Base-by-base conservation (phyloP, 2,888 invertebrate genomes). In the Itoplectis maculator region DNA sequence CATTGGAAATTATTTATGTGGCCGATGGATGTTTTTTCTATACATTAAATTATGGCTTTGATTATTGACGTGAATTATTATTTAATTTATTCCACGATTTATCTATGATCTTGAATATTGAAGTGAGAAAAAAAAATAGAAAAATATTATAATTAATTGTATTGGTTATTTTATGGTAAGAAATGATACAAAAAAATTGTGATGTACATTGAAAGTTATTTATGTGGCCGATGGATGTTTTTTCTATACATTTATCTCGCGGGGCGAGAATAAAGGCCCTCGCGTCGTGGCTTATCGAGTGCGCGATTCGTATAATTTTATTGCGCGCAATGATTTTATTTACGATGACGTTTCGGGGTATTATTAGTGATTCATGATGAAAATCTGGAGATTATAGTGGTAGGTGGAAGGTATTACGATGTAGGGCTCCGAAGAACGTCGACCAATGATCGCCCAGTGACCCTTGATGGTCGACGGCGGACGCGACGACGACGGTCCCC, bases 361-460 rank as follows among this genome's bases (percentile, higher is more conserved):
- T 73, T 73, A 73, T 73, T 73, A 73, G 72, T 73, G 72, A 73
- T 73, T 73, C 72, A 73, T 73, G 72, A 73, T 66, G 63, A 68
- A 68, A 65, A 65, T 81, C 69, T 63, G 54, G 51, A 51, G 63
- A 47, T 74, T 47, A 75, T 75, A 68, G 59, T 49, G 35, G 66
- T 75, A 42, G 66, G 45, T 59, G 35, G 35, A 35, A 40, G 51
- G 59, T 65, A 65, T 59, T 66, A 75, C 54, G 66, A 66, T 15
- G 66, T 73, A 20, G 59, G 72, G 72, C 11, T 29, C 11, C 65
- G 5, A 42, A 15, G 45, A 9, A 15, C 66, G 66, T 56, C 45
- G 29, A 51, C 29, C 59, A 70, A 70, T 65, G 70, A 70, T 70
- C 77, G 68, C 37, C 51, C 59, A n/a, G 61, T 77, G 76, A 69